A percentile compares a stretch with the other conserved stretches of the same genome.
Evolutionary conservation across 1,140 invertebrate species (phyloP).

Genomic region (Hypsibius dujardini): DNA sequence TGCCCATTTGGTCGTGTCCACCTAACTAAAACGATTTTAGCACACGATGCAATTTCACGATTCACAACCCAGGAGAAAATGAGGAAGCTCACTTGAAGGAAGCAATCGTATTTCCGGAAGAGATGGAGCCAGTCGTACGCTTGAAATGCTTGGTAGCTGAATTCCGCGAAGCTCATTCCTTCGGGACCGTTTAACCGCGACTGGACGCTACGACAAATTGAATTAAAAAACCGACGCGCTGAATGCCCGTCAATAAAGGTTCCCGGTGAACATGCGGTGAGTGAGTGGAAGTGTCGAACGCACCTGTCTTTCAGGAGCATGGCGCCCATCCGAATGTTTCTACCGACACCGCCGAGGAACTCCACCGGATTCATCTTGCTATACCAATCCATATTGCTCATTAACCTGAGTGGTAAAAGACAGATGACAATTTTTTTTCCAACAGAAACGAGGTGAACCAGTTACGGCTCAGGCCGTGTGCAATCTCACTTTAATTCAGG

Average conservation of each 20-base stretch:
- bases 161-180: constrained; percentile 86
- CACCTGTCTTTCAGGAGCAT: constrained; percentile 37
- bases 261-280: too few relatives aligned
- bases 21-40: constrained; percentile 50
- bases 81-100: constrained; percentile 50
- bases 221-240: constrained; percentile 18
- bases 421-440: not conserved
- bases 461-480: not conserved
- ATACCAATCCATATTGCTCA: constrained; percentile 49
- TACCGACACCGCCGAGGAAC: constrained; percentile 58
- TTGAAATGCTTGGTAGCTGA: constrained; percentile 89
- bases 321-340: constrained; percentile 62
- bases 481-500: constrained; percentile 36
- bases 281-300: constrained; percentile 23
- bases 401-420: constrained; percentile 18
- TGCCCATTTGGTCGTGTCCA: constrained; percentile 87
- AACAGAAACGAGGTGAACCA: constrained; percentile 17
- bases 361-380: constrained; percentile 54
- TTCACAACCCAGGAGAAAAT: constrained; percentile 18
- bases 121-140: constrained; percentile 88
- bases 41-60: constrained; percentile 20
- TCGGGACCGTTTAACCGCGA: constrained; percentile 48
- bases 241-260: constrained; percentile 6
- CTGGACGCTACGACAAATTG: constrained; percentile 53
- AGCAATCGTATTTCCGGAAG: constrained; percentile 56